These are phyloP conservation scores for Sturnus vulgaris DNA, from an alignment of 2,113 vertebrate species.

Conservation along the genomic window DNA sequence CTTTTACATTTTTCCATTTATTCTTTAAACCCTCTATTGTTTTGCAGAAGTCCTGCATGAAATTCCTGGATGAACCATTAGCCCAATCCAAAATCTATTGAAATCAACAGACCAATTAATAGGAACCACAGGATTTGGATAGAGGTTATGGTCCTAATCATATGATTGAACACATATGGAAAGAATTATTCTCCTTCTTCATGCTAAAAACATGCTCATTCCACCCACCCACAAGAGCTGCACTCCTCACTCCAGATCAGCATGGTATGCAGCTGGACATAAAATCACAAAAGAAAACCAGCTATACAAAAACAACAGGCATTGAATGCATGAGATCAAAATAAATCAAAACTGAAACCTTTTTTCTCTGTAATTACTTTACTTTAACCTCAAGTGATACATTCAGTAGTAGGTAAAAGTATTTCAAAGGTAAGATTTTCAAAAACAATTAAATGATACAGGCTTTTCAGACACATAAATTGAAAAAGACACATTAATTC, in stretches of 20 bases:
- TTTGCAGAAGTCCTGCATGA: not conserved
- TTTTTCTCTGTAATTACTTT: not conserved
- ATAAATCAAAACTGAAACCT: not conserved
- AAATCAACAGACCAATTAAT: not conserved
- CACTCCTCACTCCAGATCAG: not conserved
- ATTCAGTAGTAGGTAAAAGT: not conserved
- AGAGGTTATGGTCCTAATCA: not conserved
- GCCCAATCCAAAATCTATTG: not conserved
- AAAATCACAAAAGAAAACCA: not conserved
- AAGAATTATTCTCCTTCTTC: not conserved
- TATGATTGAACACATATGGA: not conserved
- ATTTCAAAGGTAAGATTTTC: not conserved
- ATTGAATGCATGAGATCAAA: not conserved
- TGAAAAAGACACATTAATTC: not conserved
- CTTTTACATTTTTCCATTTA: not conserved
- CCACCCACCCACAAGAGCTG: not conserved
- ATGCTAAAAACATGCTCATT: not conserved
- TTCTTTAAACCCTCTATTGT: not conserved
- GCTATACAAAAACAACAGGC: not conserved
- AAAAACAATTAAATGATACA: not conserved
- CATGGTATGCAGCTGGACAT: not conserved
- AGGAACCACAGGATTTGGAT: not conserved
- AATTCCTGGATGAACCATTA: not conserved
- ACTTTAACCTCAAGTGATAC: not conserved
- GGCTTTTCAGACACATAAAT: not conserved